Base-by-base conservation (phyloP, 2,888 invertebrate genomes). In the Polia nebulosa region DNA sequence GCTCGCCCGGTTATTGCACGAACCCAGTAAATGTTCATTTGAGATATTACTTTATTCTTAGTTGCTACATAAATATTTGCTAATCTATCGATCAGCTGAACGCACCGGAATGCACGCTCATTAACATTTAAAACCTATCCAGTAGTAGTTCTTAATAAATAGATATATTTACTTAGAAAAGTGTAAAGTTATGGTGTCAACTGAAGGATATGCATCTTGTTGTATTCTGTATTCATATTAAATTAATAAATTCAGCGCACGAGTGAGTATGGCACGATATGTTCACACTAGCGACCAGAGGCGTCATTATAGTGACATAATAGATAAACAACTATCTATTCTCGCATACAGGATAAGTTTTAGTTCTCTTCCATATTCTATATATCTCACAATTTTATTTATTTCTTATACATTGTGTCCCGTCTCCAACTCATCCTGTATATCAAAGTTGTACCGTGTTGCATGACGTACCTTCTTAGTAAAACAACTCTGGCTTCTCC, bases 261-360 rank as follows among this genome's bases (percentile, higher is more conserved):
- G 73, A 52, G 44, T 49, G 75, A 74, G 75, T 74, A 78, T 78
- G 75, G 75, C 79, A 68, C 79, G 52, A 73, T 41, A 58, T 55
- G 56, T 36, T 63, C 52, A 51, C 52, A 45, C 56, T 47, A 20
- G 62, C 45, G 49, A 58, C 77, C 64, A 77, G 77, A 58, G 57
- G 52, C 60, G 27, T 32, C n/a, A 3, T 4, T 20, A 39, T 5
- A 32, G 36, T 22, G 20, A 22, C 3, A 44, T n/a, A 20, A 53
- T 8, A 62, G 9, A 20, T 34, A 20, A 9, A 63, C 22, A 15
- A n/a, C 29, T 32, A 20, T 45, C 1, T 13, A 2, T 47, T 22
- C 27, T 13, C 3, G 9, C n/a, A 29, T 15, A 17, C 22, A 34
- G 3, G 6, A 44, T 22, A 1, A 34, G 27, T 51, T 45, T 11